Conservation (phyloP, 2,888 invertebrate genomes). For the Drepana falcataria region DNA sequence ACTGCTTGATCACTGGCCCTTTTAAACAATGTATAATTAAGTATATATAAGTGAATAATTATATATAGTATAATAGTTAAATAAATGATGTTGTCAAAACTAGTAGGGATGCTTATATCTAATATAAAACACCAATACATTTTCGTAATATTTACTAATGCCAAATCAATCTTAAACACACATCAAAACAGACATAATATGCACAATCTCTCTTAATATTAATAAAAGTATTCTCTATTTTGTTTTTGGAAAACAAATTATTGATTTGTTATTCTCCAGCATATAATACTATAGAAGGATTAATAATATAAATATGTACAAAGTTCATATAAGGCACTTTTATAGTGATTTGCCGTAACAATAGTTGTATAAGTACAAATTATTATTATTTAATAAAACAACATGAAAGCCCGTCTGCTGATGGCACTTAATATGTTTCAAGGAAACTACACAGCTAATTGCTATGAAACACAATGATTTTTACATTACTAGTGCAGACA, state of each 20-base stretch:
- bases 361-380: conserved; percentile 63
- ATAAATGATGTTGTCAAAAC: too few relatives aligned
- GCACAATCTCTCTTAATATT: conserved; percentile 74
- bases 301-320: conserved; percentile 66
- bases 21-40: too few relatives aligned
- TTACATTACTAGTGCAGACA: conserved; percentile 63
- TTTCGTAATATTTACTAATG: conserved; percentile 76
- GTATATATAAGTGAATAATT: too few relatives aligned
- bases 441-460: conserved; percentile 41
- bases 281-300: conserved; percentile 66
- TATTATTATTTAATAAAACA: conserved; percentile 57
- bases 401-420: conserved; percentile 57
- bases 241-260: conserved; percentile 74
- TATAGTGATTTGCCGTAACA: conserved; percentile 58
- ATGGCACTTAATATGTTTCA: conserved; percentile 73
- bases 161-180: conserved; percentile 78
- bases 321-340: conserved; percentile 69
- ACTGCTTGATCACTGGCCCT: too few relatives aligned
- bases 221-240: conserved; percentile 61
- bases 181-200: conserved; percentile 78
- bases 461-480: conserved; percentile 52
- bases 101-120: too few relatives aligned
- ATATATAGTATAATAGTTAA: too few relatives aligned
- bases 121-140: conserved; percentile 35
- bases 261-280: conserved; percentile 57